These are phyloP conservation scores for Eulemur macaco DNA, from an alignment of 2,113 vertebrate genomes.

Conservation along the genomic window DNA sequence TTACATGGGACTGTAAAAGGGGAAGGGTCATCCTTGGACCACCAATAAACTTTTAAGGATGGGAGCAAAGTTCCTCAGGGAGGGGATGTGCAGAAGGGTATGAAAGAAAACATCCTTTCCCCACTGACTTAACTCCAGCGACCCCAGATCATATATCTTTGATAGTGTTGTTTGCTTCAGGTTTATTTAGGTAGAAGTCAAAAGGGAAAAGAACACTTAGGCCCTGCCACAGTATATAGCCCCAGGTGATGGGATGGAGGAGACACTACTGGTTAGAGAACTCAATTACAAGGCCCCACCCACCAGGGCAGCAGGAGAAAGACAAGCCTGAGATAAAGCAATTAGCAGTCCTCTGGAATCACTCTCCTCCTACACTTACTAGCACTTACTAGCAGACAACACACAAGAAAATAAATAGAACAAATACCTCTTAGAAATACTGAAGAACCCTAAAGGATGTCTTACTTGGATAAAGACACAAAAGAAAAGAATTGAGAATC, in stretches of 20 bases:
- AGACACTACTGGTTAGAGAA: background rate
- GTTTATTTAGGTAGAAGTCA: background rate
- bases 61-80: background rate
- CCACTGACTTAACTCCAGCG: background rate
- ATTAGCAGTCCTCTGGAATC: background rate
- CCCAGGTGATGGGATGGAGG: background rate
- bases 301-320: background rate
- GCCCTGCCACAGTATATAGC: fast-evolving
- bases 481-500: background rate
- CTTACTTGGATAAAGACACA: slow-evolving; percentile 1
- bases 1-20: background rate
- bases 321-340: background rate
- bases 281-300: background rate
- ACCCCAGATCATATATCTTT: background rate
- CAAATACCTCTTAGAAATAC: slow-evolving; percentile 45
- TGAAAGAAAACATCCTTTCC: background rate
- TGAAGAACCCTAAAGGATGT: background rate
- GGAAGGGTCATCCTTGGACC: background rate
- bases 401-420: slow-evolving; percentile 43
- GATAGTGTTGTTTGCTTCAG: background rate
- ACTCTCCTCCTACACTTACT: background rate
- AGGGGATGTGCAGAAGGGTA: background rate
- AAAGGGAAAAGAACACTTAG: background rate
- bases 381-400: background rate
- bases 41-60: background rate